A percentile compares a stretch with the other conserved stretches of the same genome.
Conservation (phyloP, 1,140 invertebrate genomes). For the Cephus cinctus region DNA sequence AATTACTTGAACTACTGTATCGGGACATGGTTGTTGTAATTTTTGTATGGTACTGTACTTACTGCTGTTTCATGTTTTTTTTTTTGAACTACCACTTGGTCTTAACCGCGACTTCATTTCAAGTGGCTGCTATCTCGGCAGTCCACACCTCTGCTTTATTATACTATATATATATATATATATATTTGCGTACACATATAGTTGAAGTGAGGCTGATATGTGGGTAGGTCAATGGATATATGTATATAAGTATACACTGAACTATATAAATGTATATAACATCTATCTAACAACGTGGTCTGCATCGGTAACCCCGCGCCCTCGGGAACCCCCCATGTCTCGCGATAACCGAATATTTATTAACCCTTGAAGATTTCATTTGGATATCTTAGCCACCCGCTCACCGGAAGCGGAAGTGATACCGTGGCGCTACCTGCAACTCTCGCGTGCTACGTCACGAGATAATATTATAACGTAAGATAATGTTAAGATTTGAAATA, state of each 20-base stretch:
- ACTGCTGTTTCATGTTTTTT: neutral
- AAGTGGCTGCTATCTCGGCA: slow-evolving; percentile 34
- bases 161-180: too few relatives aligned
- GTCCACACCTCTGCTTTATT: slow-evolving; percentile 43
- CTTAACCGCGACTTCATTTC: slow-evolving; percentile 7
- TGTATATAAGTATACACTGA: neutral
- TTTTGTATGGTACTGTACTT: neutral
- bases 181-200: too few relatives aligned
- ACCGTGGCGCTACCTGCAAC: slow-evolving; percentile 18
- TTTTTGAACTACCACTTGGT: neutral
- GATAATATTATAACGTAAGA: slow-evolving; percentile 4
- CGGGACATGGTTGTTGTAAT: neutral
- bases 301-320: slow-evolving; percentile 11
- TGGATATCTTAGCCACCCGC: slow-evolving; percentile 30
- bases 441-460: slow-evolving; percentile 8
- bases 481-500: neutral
- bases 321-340: slow-evolving; percentile 32
- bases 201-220: neutral
- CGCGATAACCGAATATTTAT: slow-evolving; percentile 42
- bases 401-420: slow-evolving; percentile 34
- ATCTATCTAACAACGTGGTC: neutral
- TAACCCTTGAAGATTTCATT: slow-evolving; percentile 44
- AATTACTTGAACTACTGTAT: neutral
- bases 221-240: slow-evolving; percentile 17
- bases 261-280: slow-evolving; percentile 7